A percentile compares a stretch with the other conserved stretches of the same genome.
phyloP scores from a whole-genome alignment of 2,113 vertebrate genomes.

The Hoplias malabaricus region DNA sequence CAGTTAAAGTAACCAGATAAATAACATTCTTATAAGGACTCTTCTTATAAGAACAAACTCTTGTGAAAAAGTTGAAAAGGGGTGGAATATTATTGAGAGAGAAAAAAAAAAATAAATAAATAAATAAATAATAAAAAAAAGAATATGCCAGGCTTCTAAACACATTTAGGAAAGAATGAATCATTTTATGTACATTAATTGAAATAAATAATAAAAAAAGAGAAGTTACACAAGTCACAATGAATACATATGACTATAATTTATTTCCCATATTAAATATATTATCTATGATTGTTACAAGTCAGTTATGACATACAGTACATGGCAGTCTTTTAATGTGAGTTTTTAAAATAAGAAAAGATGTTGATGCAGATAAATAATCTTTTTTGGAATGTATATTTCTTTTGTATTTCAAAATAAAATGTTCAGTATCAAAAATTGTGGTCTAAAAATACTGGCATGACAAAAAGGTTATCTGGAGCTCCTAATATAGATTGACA shows the following conservation, averaged over 20 bases:
- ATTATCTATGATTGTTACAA: slow-evolving; percentile 87
- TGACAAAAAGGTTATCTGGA: slow-evolving; percentile 35
- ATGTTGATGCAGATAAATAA: slow-evolving; percentile 68
- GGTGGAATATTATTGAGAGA: too few species aligned
- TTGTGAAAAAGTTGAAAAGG: too few species aligned
- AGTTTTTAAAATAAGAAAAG: slow-evolving; percentile 55
- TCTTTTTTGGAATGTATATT: slow-evolving; percentile 69
- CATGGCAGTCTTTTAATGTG: slow-evolving; percentile 70
- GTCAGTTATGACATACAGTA: slow-evolving; percentile 79
- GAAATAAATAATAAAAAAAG: not conserved
- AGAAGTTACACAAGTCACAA: not conserved
- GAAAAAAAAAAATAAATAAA: too few species aligned
- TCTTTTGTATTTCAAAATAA: slow-evolving; percentile 57
- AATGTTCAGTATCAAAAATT: slow-evolving; percentile 47
- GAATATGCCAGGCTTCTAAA: too few species aligned
- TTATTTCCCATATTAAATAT: slow-evolving; percentile 86
- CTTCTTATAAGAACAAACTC: too few species aligned
- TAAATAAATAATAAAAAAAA: too few species aligned
- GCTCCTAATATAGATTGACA: slow-evolving; percentile 17
- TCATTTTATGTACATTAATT: not conserved
- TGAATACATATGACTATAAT: slow-evolving; percentile 60
- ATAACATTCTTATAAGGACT: too few species aligned
- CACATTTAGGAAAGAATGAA: too few species aligned
- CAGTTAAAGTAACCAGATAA: too few species aligned
- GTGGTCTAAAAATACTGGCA: slow-evolving; percentile 48